Percentiles rank a stretch among this genome's conserved stretches.
These are phyloP conservation scores for Coccyzus lansbergi DNA, from an alignment of 2,797 vertebrate species.

Conservation along the genomic window DNA sequence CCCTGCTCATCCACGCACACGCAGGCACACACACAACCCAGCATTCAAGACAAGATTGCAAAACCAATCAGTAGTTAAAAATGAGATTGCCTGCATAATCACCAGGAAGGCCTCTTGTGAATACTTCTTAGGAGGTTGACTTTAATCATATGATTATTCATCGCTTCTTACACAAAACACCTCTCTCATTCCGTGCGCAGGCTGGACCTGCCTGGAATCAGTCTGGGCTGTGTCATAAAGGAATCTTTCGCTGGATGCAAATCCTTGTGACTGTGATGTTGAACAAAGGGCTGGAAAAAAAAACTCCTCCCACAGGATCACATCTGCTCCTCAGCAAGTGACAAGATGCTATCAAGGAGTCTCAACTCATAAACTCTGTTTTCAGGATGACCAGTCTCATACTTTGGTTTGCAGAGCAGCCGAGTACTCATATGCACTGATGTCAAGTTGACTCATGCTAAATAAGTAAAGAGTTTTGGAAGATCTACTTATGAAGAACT, in stretches of 20 bases:
- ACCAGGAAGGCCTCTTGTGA: neutral
- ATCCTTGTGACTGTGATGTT: neutral
- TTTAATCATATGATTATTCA: constrained; percentile 48
- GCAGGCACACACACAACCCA: neutral
- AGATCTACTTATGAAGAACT: neutral
- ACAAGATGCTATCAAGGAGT: neutral
- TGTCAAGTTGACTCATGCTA: neutral
- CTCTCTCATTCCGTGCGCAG: neutral
- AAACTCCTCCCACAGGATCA: neutral
- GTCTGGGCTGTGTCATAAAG: neutral
- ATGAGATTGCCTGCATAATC: neutral
- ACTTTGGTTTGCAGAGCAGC: neutral
- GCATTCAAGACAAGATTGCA: neutral
- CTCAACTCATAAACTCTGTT: neutral
- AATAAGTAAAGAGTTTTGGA: neutral
- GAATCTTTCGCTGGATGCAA: neutral
- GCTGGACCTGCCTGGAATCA: neutral
- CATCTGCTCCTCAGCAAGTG: neutral
- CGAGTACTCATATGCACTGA: neutral
- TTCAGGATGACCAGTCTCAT: neutral
- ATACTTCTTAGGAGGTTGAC: neutral
- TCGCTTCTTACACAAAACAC: neutral
- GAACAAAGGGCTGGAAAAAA: neutral
- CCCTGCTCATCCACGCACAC: neutral
- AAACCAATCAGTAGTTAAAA: neutral